A percentile compares a stretch with the other conserved stretches of the same genome.
Evolutionary conservation across 2,113 vertebrate genomes (phyloP).

Genomic region (Trachemys scripta): DNA sequence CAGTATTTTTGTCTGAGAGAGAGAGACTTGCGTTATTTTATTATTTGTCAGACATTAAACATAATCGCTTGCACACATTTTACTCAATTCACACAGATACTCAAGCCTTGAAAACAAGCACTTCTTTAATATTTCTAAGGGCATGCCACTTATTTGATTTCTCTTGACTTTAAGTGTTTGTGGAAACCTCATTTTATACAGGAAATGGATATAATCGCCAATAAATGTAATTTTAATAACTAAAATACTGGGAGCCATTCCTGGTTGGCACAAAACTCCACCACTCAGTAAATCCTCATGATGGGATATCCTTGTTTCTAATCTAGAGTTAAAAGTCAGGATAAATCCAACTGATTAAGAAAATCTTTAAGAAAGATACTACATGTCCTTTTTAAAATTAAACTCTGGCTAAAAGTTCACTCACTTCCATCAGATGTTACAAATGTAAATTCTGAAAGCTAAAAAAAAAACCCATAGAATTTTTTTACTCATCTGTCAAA

Average conservation of each 20-base stretch:
- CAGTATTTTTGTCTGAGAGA: not conserved
- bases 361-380: conserved; percentile 72
- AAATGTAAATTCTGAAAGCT: conserved; percentile 21
- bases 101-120: conserved; percentile 48
- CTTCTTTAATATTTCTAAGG: conserved; percentile 55
- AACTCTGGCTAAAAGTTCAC: conserved; percentile 53
- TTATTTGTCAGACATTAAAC: conserved; percentile 38
- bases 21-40: not conserved
- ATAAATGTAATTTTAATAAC: conserved; percentile 80
- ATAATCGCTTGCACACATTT: conserved; percentile 7
- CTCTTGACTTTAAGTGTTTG: conserved; percentile 72
- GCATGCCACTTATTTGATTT: conserved; percentile 58
- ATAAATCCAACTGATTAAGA: conserved; percentile 74
- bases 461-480: not conserved
- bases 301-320: conserved; percentile 70
- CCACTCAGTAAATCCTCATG: conserved; percentile 60
- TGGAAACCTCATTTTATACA: conserved; percentile 77
- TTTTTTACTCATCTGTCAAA: not conserved
- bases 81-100: not conserved
- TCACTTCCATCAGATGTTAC: conserved; percentile 36
- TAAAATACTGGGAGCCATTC: conserved; percentile 66
- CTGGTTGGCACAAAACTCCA: conserved; percentile 62
- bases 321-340: conserved; percentile 77
- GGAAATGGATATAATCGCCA: conserved; percentile 75
- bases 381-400: conserved; percentile 76